These are phyloP conservation scores for Drosophila ambigua DNA, from an alignment of 1,140 invertebrate species.

Conservation along the genomic window DNA sequence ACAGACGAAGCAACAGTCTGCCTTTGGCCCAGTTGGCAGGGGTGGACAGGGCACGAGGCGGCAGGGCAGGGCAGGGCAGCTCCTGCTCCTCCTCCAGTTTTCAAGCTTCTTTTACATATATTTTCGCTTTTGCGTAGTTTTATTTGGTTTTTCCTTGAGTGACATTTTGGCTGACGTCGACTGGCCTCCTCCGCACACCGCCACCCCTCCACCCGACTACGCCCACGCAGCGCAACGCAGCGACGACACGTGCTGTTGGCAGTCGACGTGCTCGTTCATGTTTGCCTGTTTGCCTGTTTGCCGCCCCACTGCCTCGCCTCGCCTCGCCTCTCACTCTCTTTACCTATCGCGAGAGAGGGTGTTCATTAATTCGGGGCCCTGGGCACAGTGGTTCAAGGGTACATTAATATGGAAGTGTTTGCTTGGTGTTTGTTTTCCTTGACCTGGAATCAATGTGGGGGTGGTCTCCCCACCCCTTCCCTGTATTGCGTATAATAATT, in stretches of 20 bases:
- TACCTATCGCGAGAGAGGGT: constrained; percentile 24
- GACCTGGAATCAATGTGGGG: too few relatives aligned
- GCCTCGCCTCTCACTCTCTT: too few relatives aligned
- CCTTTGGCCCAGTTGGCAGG: constrained; percentile 49
- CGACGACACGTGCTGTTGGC: constrained; percentile 50
- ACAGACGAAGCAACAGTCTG: constrained; percentile 69
- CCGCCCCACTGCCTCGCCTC: neutral
- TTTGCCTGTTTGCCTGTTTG: constrained; percentile 5
- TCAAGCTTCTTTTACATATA: constrained; percentile 18
- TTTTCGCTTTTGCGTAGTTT: constrained; percentile 58
- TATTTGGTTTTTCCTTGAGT: constrained; percentile 60
- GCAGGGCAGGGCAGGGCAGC: neutral
- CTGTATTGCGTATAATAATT: constrained; percentile 69
- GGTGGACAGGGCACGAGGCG: constrained; percentile 24
- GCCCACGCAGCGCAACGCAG: constrained; percentile 1
- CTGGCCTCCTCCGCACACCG: constrained; percentile 28
- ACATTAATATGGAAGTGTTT: neutral
- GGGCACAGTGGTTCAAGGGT: constrained; percentile 35
- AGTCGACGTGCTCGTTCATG: constrained; percentile 37
- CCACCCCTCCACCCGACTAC: neutral
- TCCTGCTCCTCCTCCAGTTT: constrained; percentile 5
- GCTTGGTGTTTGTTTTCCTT: neutral
- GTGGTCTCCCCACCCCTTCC: neutral
- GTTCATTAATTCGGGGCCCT: constrained; percentile 67
- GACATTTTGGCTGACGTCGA: constrained; percentile 59